phyloP scores from a whole-genome alignment of 30 jellyfish, hydroid and myxozoan genomes.

The Catostylus mosaicus region DNA sequence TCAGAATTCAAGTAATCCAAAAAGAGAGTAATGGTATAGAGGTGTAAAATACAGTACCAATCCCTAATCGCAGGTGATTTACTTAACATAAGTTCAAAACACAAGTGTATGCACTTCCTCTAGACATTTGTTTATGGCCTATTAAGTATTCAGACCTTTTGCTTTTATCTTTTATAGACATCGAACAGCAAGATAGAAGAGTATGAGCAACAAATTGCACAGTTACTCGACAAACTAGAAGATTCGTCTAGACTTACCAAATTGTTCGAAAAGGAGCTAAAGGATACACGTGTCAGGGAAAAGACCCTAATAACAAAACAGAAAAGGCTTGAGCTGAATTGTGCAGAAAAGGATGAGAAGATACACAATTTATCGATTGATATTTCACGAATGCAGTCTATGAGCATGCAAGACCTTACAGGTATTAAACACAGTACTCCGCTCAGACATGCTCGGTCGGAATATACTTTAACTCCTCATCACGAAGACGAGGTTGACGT shows the following conservation, averaged over 20 bases:
- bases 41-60: too few species aligned
- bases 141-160: too few species aligned
- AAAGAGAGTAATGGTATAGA: too few species aligned
- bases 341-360: constrained; percentile 76
- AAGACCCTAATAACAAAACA: constrained; percentile 70
- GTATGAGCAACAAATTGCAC: constrained; percentile 83
- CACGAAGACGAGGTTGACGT: constrained; percentile 59
- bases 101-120: too few species aligned
- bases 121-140: too few species aligned
- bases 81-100: too few species aligned
- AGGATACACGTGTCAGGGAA: constrained; percentile 83
- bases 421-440: constrained; percentile 86
- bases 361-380: constrained; percentile 76
- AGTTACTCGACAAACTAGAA: constrained; percentile 82
- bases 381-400: constrained; percentile 68
- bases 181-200: constrained; percentile 81
- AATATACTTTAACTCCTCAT: constrained; percentile 59
- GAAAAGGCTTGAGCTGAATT: constrained; percentile 73
- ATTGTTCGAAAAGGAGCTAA: constrained; percentile 64
- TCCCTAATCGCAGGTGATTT: too few species aligned
- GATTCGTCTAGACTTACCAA: constrained; percentile 62
- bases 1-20: too few species aligned
- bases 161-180: constrained; percentile 42
- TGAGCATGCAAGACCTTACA: constrained; percentile 83
- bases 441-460: constrained; percentile 76